Evolutionary conservation across 1,140 invertebrate species (phyloP).

Genomic region (Drosophila baimaii): DNA sequence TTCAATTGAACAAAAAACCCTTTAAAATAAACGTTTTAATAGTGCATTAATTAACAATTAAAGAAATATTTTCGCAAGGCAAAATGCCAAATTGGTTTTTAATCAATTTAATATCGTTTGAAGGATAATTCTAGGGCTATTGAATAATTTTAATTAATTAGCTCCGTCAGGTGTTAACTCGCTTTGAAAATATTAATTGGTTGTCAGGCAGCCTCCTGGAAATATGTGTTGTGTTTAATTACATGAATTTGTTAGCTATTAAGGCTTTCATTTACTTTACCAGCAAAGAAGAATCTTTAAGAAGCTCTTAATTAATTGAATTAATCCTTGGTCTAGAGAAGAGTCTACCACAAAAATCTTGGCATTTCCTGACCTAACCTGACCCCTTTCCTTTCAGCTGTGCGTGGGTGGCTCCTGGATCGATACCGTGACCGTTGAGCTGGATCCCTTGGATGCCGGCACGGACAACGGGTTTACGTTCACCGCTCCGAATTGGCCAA

Average conservation of each 20-base stretch:
- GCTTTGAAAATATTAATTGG: constrained; percentile 16
- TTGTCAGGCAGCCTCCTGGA: neutral
- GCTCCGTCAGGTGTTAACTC: constrained; percentile 2
- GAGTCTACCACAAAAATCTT: neutral
- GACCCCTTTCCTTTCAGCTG: constrained; percentile 85
- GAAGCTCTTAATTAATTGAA: neutral
- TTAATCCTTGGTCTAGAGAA: neutral
- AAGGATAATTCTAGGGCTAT: constrained; percentile 12
- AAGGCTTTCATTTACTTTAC: neutral
- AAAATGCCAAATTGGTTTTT: neutral
- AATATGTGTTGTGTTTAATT: neutral
- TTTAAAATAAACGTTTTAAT: neutral
- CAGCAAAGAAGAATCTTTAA: neutral
- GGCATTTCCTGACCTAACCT: neutral
- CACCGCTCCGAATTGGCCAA: constrained; percentile 96
- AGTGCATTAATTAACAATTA: constrained; percentile 5
- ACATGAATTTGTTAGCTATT: neutral
- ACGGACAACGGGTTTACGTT: constrained; percentile 99
- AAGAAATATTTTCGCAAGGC: neutral
- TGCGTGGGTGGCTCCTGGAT: constrained; percentile 98
- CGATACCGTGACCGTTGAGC: constrained; percentile 95
- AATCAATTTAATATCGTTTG: constrained; percentile 3
- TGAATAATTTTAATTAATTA: constrained; percentile 2
- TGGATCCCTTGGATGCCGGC: constrained; percentile 97
- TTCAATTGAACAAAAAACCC: neutral